These are phyloP conservation scores for Leucophora obtusa DNA, from an alignment of 2,888 invertebrate genomes.

Conservation along the genomic window DNA sequence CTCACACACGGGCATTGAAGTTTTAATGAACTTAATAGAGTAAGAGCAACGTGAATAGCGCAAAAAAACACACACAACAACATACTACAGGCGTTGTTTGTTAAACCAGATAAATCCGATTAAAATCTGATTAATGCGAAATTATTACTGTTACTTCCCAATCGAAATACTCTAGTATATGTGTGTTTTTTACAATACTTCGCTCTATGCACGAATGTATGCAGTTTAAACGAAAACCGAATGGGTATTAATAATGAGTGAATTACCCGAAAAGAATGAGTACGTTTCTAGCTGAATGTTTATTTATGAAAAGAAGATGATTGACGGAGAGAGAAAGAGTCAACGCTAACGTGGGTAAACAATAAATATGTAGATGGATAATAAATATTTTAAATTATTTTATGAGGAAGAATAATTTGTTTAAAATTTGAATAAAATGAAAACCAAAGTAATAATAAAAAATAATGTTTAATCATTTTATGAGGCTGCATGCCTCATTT, in stretches of 20 bases:
- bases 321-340: not conserved
- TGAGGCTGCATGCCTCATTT: no score
- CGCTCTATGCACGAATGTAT: not conserved
- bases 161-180: constrained; percentile 31
- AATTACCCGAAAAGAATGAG: not conserved
- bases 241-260: no score
- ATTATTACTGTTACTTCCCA: constrained; percentile 61
- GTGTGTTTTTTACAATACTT: not conserved
- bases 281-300: not conserved
- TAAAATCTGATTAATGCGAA: constrained; percentile 74
- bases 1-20: not conserved
- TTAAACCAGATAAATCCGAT: constrained; percentile 76
- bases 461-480: no score
- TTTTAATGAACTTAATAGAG: constrained; percentile 5
- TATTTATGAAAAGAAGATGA: not conserved
- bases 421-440: not conserved
- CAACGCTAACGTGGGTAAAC: not conserved
- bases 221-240: no score
- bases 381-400: not conserved
- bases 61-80: constrained; percentile 28
- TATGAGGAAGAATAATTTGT: not conserved
- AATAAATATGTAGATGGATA: not conserved
- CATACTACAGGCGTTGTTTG: constrained; percentile 50
- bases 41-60: constrained; percentile 10
- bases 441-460: no score